A percentile compares a stretch with the other conserved stretches of the same genome.
These are phyloP conservation scores for Montifringilla adamsi DNA, from an alignment of 2,113 vertebrate genomes.

Conservation along the genomic window DNA sequence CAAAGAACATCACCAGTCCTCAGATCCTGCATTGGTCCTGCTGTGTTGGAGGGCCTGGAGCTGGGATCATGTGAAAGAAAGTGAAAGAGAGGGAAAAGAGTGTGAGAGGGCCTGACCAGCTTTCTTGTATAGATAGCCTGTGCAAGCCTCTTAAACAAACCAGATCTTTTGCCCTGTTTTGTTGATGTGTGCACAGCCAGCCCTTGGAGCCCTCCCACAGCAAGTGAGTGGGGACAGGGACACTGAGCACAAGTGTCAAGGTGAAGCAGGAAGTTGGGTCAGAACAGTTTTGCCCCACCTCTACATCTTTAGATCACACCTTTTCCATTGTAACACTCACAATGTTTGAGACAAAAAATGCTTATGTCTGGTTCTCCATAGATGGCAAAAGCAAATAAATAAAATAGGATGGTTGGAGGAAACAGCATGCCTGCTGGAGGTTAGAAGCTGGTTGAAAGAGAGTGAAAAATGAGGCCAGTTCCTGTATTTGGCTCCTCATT, in stretches of 20 bases:
- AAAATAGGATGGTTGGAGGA: not conserved
- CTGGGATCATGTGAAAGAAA: not conserved
- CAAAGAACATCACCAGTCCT: not conserved
- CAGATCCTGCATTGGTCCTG: not conserved
- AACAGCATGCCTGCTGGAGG: not conserved
- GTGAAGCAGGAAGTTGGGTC: not conserved
- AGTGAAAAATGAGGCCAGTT: not conserved
- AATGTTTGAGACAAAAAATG: not conserved
- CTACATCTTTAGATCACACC: not conserved
- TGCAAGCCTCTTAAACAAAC: fast-evolving
- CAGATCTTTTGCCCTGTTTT: not conserved
- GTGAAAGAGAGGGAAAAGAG: not conserved
- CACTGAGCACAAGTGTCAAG: not conserved
- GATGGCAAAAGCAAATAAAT: not conserved
- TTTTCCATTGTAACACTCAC: not conserved
- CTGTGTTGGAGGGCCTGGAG: not conserved
- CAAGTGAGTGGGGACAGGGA: not conserved
- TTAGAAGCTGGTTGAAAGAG: not conserved
- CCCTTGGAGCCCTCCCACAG: not conserved
- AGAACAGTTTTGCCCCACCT: not conserved
- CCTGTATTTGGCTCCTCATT: not conserved
- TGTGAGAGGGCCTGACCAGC: not conserved
- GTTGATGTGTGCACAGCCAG: not conserved
- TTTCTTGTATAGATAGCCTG: not conserved
- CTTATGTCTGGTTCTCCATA: not conserved